A percentile compares a stretch with the other conserved stretches of the same genome.
phyloP scores from a whole-genome alignment of 2,797 vertebrate species.

The Bradypus variegatus region DNA sequence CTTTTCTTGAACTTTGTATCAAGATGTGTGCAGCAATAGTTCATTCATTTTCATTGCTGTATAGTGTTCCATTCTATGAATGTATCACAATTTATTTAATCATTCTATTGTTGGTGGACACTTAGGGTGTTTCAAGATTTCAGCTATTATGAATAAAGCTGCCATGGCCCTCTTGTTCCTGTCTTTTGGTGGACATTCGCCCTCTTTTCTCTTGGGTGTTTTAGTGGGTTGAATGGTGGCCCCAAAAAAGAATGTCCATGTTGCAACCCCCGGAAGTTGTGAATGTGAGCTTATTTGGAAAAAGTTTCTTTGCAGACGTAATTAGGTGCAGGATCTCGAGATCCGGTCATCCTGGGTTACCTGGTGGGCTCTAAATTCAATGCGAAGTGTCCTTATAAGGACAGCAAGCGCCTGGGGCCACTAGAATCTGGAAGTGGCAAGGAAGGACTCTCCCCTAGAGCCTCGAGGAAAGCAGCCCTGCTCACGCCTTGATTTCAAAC shows the following conservation, averaged over 20 bases:
- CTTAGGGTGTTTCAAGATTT: background rate
- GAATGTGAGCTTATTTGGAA: background rate
- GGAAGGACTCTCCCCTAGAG: background rate
- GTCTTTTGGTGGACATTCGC: background rate
- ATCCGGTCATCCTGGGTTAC: background rate
- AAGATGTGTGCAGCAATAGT: too few species aligned
- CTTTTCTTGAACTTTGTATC: background rate
- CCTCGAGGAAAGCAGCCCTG: background rate
- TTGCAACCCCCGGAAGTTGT: background rate
- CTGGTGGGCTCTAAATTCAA: background rate
- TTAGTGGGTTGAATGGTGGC: background rate
- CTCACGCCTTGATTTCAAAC: background rate
- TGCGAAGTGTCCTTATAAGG: background rate
- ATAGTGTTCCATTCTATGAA: background rate
- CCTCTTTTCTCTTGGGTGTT: background rate
- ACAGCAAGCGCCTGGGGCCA: background rate
- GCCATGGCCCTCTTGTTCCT: background rate
- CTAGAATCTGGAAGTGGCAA: background rate
- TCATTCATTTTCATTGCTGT: background rate
- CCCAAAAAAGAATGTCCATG: background rate
- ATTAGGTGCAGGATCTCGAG: background rate
- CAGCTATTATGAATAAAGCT: background rate
- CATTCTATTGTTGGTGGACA: too few species aligned
- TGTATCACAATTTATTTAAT: background rate
- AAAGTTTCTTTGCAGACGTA: background rate